Evolutionary conservation across 2,797 vertebrate species (phyloP).

Genomic region (Silurus lanzhouensis): DNA sequence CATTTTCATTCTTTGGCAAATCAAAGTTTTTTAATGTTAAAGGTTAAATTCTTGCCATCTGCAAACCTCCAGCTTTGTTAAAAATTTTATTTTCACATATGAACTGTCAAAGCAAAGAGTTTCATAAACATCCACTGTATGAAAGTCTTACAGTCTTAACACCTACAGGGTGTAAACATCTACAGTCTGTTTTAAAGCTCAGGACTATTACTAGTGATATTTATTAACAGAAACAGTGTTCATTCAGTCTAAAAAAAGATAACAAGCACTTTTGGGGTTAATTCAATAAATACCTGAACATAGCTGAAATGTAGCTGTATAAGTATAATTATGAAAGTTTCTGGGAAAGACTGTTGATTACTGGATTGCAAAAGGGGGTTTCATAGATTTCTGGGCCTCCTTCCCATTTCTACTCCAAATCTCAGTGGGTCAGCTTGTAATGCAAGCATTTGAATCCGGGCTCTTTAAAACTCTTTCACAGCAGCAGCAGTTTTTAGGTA

Average conservation of each 20-base stretch:
- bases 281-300: neutral
- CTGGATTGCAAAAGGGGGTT: neutral
- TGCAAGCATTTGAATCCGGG: neutral
- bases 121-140: neutral
- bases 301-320: too few relatives aligned
- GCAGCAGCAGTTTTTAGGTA: too few relatives aligned
- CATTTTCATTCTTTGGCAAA: neutral
- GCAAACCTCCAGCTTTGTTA: neutral
- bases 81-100: neutral
- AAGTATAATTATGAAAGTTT: neutral
- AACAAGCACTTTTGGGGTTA: neutral
- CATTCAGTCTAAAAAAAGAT: neutral
- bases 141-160: neutral
- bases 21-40: neutral
- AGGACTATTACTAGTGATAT: neutral
- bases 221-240: neutral
- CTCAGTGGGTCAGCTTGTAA: neutral
- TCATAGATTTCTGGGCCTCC: neutral
- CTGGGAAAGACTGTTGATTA: neutral
- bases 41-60: neutral
- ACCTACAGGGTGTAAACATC: neutral
- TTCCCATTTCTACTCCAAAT: neutral
- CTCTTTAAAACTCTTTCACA: neutral
- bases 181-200: neutral
- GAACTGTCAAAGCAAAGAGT: neutral